These are phyloP conservation scores for Vanessa tameamea DNA, from an alignment of 1,140 invertebrate species.

Conservation along the genomic window DNA sequence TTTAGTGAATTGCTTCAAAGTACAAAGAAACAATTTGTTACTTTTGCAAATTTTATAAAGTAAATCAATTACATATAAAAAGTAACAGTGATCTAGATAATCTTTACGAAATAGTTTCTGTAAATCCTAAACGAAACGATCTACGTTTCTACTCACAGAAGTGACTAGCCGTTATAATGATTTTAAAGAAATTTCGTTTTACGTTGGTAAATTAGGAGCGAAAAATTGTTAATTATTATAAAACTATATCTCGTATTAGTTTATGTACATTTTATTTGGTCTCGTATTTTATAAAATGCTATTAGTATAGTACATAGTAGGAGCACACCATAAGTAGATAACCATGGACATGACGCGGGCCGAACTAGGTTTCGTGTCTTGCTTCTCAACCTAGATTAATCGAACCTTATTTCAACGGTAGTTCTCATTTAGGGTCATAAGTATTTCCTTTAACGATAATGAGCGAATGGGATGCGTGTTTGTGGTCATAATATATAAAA, in stretches of 20 bases:
- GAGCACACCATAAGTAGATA: constrained; percentile 58
- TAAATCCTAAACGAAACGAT: constrained; percentile 67
- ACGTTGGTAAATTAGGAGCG: constrained; percentile 67
- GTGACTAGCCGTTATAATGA: constrained; percentile 60
- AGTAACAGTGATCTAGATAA: constrained; percentile 70
- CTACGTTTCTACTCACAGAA: constrained; percentile 58
- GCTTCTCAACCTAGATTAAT: constrained; percentile 66
- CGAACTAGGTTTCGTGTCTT: constrained; percentile 56
- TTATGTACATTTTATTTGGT: constrained; percentile 62
- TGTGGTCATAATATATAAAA: constrained; percentile 63
- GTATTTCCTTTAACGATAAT: constrained; percentile 66
- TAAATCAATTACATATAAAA: constrained; percentile 77
- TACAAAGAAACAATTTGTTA: constrained; percentile 82
- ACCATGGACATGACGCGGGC: constrained; percentile 60
- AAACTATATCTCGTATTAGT: constrained; percentile 69
- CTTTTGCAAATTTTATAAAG: constrained; percentile 82
- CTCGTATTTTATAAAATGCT: constrained; percentile 63
- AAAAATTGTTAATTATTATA: constrained; percentile 77
- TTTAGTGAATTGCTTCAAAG: constrained; percentile 82
- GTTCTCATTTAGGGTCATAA: constrained; percentile 66
- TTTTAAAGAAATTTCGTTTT: constrained; percentile 66
- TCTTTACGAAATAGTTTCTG: constrained; percentile 77
- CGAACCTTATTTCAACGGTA: constrained; percentile 65
- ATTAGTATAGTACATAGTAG: constrained; percentile 59
- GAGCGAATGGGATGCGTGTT: constrained; percentile 69